These are phyloP conservation scores for Protonemura montana DNA, from an alignment of 2,888 invertebrate species.

Conservation along the genomic window DNA sequence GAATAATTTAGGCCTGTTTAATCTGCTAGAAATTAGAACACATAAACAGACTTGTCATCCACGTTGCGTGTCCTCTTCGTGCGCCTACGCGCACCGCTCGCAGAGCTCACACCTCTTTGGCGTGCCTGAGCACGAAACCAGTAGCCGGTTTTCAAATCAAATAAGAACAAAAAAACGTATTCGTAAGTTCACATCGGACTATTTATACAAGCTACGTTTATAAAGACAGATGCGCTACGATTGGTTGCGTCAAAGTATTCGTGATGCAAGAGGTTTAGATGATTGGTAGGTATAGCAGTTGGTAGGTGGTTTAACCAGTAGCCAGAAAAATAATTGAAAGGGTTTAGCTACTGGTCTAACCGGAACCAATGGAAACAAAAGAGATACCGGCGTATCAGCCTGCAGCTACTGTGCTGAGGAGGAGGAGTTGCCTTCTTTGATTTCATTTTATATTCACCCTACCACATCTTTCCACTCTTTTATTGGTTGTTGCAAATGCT, in stretches of 20 bases:
- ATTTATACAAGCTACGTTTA: slow-evolving; percentile 20
- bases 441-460: slow-evolving; percentile 19
- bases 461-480: slow-evolving; percentile 1
- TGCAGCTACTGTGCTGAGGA: slow-evolving; percentile 36
- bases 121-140: slow-evolving; percentile 20
- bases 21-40: neutral
- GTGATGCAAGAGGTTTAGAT: slow-evolving; percentile 17
- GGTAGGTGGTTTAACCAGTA: slow-evolving; percentile 40
- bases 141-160: slow-evolving; percentile 35
- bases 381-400: slow-evolving; percentile 36
- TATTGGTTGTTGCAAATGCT: neutral
- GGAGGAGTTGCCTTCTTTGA: slow-evolving; percentile 38
- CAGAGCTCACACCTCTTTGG: neutral
- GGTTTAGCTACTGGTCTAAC: slow-evolving; percentile 45
- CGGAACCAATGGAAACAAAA: slow-evolving; percentile 42
- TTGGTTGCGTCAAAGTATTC: slow-evolving; percentile 29
- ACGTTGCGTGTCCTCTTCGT: neutral
- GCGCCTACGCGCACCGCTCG: neutral
- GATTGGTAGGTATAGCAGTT: slow-evolving; percentile 39
- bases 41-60: neutral
- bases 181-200: neutral
- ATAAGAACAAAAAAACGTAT: slow-evolving; percentile 28
- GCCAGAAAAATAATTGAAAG: slow-evolving; percentile 44
- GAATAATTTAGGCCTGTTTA: neutral
- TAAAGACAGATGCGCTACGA: slow-evolving; percentile 8